Evolutionary conservation across 2,888 invertebrate species (phyloP), one percentile per base, ranked within the genome.

Genomic region (Agrochola litura): DNA sequence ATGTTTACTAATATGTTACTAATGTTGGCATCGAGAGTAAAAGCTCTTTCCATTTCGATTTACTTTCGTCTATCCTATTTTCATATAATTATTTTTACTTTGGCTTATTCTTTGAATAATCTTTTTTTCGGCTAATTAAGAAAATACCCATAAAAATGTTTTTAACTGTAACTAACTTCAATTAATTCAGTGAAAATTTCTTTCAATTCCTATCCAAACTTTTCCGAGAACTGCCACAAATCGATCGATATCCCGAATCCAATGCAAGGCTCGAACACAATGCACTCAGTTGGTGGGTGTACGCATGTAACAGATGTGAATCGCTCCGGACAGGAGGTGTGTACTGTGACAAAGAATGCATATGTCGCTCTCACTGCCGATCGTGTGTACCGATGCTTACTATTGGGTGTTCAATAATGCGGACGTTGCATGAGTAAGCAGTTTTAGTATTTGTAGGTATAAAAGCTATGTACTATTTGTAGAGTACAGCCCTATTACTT

Each of bases 231-330:
- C 1, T 16, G 22, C 54, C 69, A 54, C 9, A 54, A 69, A 64
- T 60, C 60, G 43, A 76, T 78, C 67, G 52, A 75, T 74, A 52
- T 71, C 46, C 63, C 70, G 37, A 72, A 75, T 74, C 81, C 85
- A 90, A 89, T 86, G 89, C 91, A 91, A 91, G 91, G 90, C 89
- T 77, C 81, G 86, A 86, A 79, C 89, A 93, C 93, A 94, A 93
- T 92, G 83, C 85, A 73, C 76, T 81, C 77, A 73, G 83, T 87
- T 86, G 83, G 94, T 95, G 95, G 96, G 96, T 94, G 95, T 95
- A 92, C 90, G 92, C 92, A 81, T 92, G 93, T 93, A 92, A 95
- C 96, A 96, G 96, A 96, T 96, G 96, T 91, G 91, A 86, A 89
- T 82, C 77, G 86, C 87, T 90, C 86, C 89, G 88, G 89, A 84